phyloP scores from a whole-genome alignment of 2,113 vertebrate species.

The Anas platyrhynchos region DNA sequence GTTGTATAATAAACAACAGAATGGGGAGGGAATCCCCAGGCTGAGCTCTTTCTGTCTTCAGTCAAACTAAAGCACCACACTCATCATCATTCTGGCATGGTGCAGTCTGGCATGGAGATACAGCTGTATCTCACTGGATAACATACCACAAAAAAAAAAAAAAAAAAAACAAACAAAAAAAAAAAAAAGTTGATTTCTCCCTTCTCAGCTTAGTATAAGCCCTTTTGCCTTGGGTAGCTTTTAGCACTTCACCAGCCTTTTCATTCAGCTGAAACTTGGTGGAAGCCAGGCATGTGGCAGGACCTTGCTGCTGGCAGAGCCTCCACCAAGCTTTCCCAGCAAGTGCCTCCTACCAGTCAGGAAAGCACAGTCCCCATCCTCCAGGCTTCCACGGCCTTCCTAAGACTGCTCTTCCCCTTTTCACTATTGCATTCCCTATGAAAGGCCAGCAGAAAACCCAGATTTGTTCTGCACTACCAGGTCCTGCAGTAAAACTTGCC shows the following conservation, averaged over 20 bases:
- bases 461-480: not conserved
- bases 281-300: not conserved
- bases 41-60: not conserved
- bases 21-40: not conserved
- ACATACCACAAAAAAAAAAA: too few relatives aligned
- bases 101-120: fast-evolving
- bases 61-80: not conserved
- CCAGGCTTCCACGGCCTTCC: not conserved
- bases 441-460: not conserved
- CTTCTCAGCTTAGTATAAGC: not conserved
- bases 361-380: not conserved
- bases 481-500: not conserved
- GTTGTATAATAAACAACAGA: not conserved
- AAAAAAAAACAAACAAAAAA: not conserved
- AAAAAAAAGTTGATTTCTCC: not conserved
- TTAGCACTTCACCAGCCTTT: not conserved
- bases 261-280: not conserved
- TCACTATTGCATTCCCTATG: not conserved
- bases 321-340: not conserved
- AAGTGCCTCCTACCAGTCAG: not conserved
- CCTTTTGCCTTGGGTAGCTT: fast-evolving
- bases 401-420: not conserved
- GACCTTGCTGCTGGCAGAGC: not conserved
- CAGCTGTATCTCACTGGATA: fast-evolving
- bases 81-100: fast-evolving